These are phyloP conservation scores for Nasonia giraulti DNA, from an alignment of 1,140 invertebrate species.

Conservation along the genomic window DNA sequence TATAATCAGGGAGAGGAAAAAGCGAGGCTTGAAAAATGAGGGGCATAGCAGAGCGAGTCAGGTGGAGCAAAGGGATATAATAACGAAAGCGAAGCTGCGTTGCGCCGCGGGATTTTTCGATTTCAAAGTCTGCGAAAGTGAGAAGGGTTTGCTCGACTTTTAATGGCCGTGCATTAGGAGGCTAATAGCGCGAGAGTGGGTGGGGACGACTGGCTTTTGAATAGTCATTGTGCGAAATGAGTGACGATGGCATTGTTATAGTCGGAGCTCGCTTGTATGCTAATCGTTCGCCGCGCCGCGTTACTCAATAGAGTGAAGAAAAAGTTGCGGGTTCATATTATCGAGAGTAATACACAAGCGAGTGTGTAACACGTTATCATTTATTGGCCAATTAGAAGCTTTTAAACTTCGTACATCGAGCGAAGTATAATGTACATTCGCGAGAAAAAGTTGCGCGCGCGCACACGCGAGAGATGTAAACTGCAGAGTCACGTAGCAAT, in stretches of 20 bases:
- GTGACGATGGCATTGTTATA: background rate
- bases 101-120: background rate
- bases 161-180: background rate
- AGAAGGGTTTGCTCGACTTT: background rate
- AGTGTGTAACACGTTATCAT: background rate
- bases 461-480: background rate
- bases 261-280: background rate
- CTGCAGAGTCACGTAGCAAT: background rate
- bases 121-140: background rate
- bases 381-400: slow-evolving; percentile 16
- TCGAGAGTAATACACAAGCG: background rate
- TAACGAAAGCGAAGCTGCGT: background rate
- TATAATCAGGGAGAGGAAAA: slow-evolving; percentile 9
- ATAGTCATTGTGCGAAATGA: slow-evolving; percentile 1
- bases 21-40: background rate
- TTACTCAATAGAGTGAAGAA: background rate
- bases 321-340: background rate
- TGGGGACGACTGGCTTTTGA: background rate
- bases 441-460: too few relatives aligned
- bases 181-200: background rate
- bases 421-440: background rate
- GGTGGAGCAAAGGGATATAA: background rate
- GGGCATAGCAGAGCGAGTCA: background rate
- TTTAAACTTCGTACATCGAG: background rate
- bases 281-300: background rate